Evolutionary conservation across 2,113 vertebrate genomes (phyloP), one percentile per base, ranked within the genome.

Genomic region (Anser brachyrhynchus): DNA sequence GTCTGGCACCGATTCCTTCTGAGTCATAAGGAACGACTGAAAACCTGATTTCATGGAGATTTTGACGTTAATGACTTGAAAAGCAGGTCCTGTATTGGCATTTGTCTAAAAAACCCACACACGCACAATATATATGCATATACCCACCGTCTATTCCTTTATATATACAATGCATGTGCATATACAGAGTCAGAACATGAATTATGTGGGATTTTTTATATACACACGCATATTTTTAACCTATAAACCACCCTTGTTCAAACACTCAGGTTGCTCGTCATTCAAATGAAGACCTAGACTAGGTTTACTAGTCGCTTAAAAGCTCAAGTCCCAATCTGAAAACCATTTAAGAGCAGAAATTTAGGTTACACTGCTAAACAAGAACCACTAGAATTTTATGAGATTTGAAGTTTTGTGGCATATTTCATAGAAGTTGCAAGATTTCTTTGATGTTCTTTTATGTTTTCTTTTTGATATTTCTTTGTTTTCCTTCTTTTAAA

Each of bases 191-290:
- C 84, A 66, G 39, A 74, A 58, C 5, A 8, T 6, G 25, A 3
- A 2, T 4, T 33, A 8, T 11, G 3, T 11, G 11, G 2, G 7
- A 3, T 1, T 29, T 52, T 52, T 3, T 37, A 12, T 17, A 31
- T 21, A 15, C 26, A 43, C 8, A 37, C 2, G 4, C 5, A 17
- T 11, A 44, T 44, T 37, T 86, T 39, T 44, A 31, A 64, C 13
- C 10, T 4, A 41, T 5, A 37, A 46, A 73, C 20, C 14, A n/a
- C 55, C 0, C 23, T 43, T 43, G 37, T 6, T 78, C 52, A 74
- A 78, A 77, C 7, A 17, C 0, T 39, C 10, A n/a, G 29, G 25
- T 14, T 73, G 25, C 5, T 61, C 35, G 69, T 84, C 22, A 52
- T n/a, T 66, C 59, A 77, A 61, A 70, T 13, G 3, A 72, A 46